Percentiles rank a stretch among this genome's conserved stretches.
phyloP scores from a whole-genome alignment of 2,888 invertebrate species.

The Athripsodes cinereus region DNA sequence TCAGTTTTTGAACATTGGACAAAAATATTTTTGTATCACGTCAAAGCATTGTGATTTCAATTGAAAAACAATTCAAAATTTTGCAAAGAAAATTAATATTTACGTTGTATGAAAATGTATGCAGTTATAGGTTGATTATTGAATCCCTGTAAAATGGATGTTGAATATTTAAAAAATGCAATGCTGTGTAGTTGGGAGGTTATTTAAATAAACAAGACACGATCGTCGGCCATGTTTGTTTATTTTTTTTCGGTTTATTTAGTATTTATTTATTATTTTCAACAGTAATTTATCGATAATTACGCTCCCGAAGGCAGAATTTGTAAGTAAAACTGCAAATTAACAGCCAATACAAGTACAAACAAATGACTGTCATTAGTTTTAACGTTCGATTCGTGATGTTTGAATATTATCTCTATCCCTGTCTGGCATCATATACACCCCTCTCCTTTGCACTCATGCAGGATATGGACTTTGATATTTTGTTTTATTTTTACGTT shows the following conservation, averaged over 20 bases:
- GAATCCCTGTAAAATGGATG: no score
- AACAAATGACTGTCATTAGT: slow-evolving; percentile 44
- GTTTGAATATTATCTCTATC: slow-evolving; percentile 38
- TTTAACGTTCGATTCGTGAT: slow-evolving; percentile 46
- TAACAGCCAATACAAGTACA: slow-evolving; percentile 27
- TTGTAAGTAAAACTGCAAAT: slow-evolving; percentile 28
- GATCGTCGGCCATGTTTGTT: slow-evolving; percentile 31
- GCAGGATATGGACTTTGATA: no score
- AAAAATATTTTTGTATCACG: no score
- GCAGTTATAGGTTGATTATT: no score
- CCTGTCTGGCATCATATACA: slow-evolving; percentile 4
- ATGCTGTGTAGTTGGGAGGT: slow-evolving; percentile 27
- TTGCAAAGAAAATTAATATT: no score
- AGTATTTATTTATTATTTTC: slow-evolving; percentile 19
- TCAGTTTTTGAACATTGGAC: no score
- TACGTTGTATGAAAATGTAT: no score
- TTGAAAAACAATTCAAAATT: no score
- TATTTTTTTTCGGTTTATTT: slow-evolving; percentile 9
- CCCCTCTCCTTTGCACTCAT: slow-evolving; percentile 8
- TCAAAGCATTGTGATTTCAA: no score
- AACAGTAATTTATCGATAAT: slow-evolving; percentile 25
- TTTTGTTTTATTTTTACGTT: no score
- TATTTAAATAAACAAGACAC: slow-evolving; percentile 45
- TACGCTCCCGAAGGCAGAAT: slow-evolving; percentile 24
- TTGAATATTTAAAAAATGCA: no score